A percentile compares a stretch with the other conserved stretches of the same genome.
phyloP scores from a whole-genome alignment of 92 coral and sea anemone genomes.

The Epizoanthus scotinus region DNA sequence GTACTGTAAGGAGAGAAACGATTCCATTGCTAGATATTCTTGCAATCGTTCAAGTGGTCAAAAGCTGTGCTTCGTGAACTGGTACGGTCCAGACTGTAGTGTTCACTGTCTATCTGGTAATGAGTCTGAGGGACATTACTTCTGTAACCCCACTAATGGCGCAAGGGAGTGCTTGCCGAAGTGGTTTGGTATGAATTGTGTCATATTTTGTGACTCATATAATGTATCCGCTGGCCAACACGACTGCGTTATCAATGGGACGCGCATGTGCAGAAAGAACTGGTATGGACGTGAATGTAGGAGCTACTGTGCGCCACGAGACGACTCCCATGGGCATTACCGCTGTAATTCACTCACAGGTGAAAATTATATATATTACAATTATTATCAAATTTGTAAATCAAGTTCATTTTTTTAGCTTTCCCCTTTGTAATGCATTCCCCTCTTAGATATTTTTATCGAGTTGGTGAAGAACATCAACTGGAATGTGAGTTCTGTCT shows the following conservation, averaged over 20 bases:
- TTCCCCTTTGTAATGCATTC: no score
- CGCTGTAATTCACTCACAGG: constrained; percentile 33
- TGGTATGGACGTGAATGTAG: constrained; percentile 52
- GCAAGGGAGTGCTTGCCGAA: constrained; percentile 62
- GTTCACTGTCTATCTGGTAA: constrained; percentile 49
- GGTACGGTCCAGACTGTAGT: constrained; percentile 56
- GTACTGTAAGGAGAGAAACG: constrained; percentile 49
- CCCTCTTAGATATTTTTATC: no score
- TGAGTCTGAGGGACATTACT: constrained; percentile 55
- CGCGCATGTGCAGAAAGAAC: constrained; percentile 34
- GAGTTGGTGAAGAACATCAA: no score
- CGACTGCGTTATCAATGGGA: constrained; percentile 43
- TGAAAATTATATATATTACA: not conserved
- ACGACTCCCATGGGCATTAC: constrained; percentile 45
- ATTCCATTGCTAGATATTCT: constrained; percentile 51
- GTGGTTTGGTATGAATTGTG: constrained; percentile 82
- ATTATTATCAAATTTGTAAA: no score
- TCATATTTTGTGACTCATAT: constrained; percentile 50
- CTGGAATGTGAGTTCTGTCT: no score
- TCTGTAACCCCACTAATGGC: constrained; percentile 59
- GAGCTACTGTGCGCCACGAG: constrained; percentile 35
- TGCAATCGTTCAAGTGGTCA: constrained; percentile 46
- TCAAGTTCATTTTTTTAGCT: no score
- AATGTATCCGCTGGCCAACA: constrained; percentile 64
- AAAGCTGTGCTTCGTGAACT: constrained; percentile 64